phyloP scores from a whole-genome alignment of 2,888 invertebrate genomes.

The Acrocera orbiculus region DNA sequence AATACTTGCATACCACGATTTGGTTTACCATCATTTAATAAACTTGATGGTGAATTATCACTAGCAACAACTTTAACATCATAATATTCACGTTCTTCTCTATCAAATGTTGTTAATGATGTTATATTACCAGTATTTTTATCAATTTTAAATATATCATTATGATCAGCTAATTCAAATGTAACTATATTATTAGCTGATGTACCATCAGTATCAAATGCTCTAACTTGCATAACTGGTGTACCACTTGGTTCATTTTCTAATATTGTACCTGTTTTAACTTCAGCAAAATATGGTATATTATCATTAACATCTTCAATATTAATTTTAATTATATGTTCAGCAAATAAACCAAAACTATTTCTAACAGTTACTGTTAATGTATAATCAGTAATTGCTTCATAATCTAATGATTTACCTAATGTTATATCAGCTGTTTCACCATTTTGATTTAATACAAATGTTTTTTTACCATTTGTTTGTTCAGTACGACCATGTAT shows the following conservation, averaged over 20 bases:
- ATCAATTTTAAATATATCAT: conserved; percentile 69
- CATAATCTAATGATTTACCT: conserved; percentile 63
- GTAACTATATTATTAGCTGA: conserved; percentile 64
- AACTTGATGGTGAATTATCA: conserved; percentile 75
- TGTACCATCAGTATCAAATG: conserved; percentile 75
- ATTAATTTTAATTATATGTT: conserved; percentile 58
- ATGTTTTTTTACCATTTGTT: conserved; percentile 67
- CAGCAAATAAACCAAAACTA: conserved; percentile 59
- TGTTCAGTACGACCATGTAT: conserved; percentile 69
- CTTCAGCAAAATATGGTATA: conserved; percentile 69
- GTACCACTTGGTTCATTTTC: conserved; percentile 73
- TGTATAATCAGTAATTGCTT: conserved; percentile 66
- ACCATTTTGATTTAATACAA: conserved; percentile 46
- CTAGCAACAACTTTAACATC: conserved; percentile 79
- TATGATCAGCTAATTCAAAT: conserved; percentile 50
- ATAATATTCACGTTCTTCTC: conserved; percentile 69
- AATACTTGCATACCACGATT: conserved; percentile 68
- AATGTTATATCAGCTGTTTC: conserved; percentile 57
- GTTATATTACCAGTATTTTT: conserved; percentile 74
- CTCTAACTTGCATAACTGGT: conserved; percentile 68
- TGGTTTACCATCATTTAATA: conserved; percentile 44
- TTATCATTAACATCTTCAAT: conserved; percentile 83
- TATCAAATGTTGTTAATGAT: conserved; percentile 63
- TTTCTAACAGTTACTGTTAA: conserved; percentile 70
- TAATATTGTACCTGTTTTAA: conserved; percentile 60